These are phyloP conservation scores for Drosophila pallidifrons DNA, from an alignment of 1,140 invertebrate genomes.

Conservation along the genomic window DNA sequence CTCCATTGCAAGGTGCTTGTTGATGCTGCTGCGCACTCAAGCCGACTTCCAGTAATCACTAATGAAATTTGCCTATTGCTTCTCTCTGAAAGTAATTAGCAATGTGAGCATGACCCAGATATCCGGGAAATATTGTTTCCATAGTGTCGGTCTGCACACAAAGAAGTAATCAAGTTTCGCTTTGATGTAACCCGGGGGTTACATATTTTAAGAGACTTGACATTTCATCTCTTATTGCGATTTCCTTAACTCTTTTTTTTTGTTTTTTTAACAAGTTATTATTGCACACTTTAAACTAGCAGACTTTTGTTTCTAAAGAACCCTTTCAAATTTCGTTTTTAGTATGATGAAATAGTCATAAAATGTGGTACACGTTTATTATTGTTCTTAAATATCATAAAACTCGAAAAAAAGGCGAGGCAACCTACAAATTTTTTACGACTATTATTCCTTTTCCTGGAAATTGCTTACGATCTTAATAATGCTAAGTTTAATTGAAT, in stretches of 20 bases:
- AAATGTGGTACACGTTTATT: neutral
- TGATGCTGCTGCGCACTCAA: neutral
- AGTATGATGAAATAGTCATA: no score
- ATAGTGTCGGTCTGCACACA: conserved; percentile 2
- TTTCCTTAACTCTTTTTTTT: neutral
- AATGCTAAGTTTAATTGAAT: no score
- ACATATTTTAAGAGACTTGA: neutral
- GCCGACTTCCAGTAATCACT: conserved; percentile 44
- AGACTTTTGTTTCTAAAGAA: neutral
- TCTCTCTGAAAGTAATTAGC: conserved; percentile 47
- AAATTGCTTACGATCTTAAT: no score
- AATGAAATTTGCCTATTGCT: conserved; percentile 53
- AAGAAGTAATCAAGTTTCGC: conserved; percentile 32
- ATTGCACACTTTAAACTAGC: neutral
- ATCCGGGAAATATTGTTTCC: conserved; percentile 9
- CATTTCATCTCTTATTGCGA: neutral
- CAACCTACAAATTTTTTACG: no score
- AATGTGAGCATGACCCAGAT: conserved; percentile 38
- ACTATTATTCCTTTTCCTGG: no score
- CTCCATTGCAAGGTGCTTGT: neutral
- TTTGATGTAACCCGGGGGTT: conserved; percentile 24
- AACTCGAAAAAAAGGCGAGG: no score
- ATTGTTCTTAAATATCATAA: neutral
- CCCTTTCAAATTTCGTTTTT: neutral
- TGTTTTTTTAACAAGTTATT: neutral